These are phyloP conservation scores for Periophthalmus magnuspinnatus DNA, from an alignment of 2,797 vertebrate genomes.

Conservation along the genomic window DNA sequence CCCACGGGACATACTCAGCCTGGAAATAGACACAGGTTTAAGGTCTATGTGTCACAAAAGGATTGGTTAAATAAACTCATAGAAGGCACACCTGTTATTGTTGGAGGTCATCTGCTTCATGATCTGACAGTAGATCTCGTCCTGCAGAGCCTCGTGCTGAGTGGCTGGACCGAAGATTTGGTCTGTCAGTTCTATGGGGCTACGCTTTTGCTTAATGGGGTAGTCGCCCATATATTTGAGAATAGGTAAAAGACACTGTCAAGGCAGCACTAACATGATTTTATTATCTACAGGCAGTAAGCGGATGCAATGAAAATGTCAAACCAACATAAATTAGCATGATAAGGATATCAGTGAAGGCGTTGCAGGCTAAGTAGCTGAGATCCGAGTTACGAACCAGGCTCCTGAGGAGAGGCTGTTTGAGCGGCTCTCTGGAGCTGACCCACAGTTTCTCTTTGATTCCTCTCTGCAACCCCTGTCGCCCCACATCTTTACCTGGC, in stretches of 20 bases:
- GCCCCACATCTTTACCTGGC: slow-evolving; percentile 72
- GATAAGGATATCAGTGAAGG: slow-evolving; percentile 92
- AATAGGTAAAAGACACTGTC: slow-evolving; percentile 81
- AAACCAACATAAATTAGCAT: background rate
- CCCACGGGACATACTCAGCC: slow-evolving; percentile 85
- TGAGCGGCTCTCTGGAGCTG: slow-evolving; percentile 83
- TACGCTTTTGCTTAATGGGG: slow-evolving; percentile 83
- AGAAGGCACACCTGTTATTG: slow-evolving; percentile 78
- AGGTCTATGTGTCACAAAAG: background rate
- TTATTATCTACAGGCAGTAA: background rate
- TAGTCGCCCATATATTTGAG: slow-evolving; percentile 98
- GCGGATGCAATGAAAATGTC: background rate
- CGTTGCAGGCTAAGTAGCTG: slow-evolving; percentile 81
- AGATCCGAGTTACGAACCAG: slow-evolving; percentile 79
- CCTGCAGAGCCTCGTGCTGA: slow-evolving; percentile 77
- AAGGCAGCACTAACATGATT: slow-evolving; percentile 70
- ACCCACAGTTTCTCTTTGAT: slow-evolving; percentile 83
- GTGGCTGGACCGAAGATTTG: slow-evolving; percentile 89
- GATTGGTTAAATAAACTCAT: background rate
- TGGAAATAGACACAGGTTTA: slow-evolving; percentile 43
- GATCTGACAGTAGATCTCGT: slow-evolving; percentile 97
- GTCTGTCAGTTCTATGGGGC: slow-evolving; percentile 84
- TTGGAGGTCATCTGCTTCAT: slow-evolving; percentile 94
- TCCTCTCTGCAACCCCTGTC: slow-evolving; percentile 69
- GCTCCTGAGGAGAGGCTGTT: slow-evolving; percentile 84